A percentile compares a stretch with the other conserved stretches of the same genome.
Evolutionary conservation across 2,797 vertebrate genomes (phyloP).

Genomic region (Dallia pectoralis): DNA sequence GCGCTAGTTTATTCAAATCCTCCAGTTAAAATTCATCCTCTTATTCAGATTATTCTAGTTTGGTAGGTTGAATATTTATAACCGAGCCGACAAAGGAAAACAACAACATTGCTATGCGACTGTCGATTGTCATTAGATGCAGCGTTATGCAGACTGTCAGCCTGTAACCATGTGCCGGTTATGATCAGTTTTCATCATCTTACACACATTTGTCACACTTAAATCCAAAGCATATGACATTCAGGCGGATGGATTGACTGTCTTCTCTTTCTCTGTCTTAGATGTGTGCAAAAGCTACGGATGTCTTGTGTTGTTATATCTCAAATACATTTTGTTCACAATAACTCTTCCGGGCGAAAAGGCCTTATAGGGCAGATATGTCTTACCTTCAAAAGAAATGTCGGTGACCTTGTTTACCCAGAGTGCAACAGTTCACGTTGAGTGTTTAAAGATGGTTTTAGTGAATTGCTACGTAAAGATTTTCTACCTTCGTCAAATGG

Average conservation of each 20-base stretch:
- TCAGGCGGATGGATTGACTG: not conserved
- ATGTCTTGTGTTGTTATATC: too few relatives aligned
- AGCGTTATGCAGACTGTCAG: not conserved
- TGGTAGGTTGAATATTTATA: not conserved
- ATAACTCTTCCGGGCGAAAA: not conserved
- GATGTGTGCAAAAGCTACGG: not conserved
- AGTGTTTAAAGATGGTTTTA: not conserved
- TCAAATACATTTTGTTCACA: not conserved
- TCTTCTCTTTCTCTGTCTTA: not conserved
- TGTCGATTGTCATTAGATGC: not conserved
- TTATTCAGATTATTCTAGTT: slow-evolving; percentile 1
- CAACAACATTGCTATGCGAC: not conserved
- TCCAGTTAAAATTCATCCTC: not conserved
- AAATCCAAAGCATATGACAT: not conserved
- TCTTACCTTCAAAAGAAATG: too few relatives aligned
- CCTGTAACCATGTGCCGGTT: not conserved
- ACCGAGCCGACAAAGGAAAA: not conserved
- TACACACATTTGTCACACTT: not conserved
- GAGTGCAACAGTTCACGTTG: not conserved
- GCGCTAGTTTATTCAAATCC: not conserved
- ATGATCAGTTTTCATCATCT: not conserved
- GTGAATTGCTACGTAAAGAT: not conserved
- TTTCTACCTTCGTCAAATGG: not conserved
- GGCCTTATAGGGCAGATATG: not conserved
- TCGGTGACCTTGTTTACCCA: not conserved